Percentiles rank a stretch among this genome's conserved stretches.
Evolutionary conservation across 2,113 vertebrate species (phyloP).

Genomic region (Bungarus multicinctus): DNA sequence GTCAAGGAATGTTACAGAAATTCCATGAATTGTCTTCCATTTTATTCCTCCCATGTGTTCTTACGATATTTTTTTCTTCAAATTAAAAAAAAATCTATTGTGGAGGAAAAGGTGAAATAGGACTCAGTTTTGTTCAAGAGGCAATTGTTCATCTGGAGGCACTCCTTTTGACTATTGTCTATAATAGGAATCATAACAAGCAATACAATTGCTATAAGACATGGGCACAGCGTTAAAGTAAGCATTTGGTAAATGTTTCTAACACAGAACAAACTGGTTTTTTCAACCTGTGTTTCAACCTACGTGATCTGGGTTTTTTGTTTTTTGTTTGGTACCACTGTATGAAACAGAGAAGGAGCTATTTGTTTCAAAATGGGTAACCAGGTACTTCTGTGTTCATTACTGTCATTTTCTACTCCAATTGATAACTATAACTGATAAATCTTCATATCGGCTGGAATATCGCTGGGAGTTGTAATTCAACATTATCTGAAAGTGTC

Average conservation of each 20-base stretch:
- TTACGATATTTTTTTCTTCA: neutral
- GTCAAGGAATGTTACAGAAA: neutral
- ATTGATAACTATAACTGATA: neutral
- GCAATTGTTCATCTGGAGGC: neutral
- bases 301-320: neutral
- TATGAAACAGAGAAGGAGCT: neutral
- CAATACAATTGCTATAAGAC: neutral
- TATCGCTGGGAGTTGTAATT: neutral
- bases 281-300: neutral
- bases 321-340: neutral
- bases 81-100: neutral
- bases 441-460: neutral
- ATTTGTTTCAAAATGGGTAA: neutral
- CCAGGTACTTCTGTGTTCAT: neutral
- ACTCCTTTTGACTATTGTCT: neutral
- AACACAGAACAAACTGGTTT: neutral
- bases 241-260: neutral
- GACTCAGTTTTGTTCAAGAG: neutral
- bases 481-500: neutral
- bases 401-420: neutral
- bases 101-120: neutral
- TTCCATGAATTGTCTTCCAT: neutral
- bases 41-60: neutral
- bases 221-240: neutral
- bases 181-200: neutral